Base-by-base conservation (phyloP, 2,797 vertebrate species). In the Cossypha niveicapilla region DNA sequence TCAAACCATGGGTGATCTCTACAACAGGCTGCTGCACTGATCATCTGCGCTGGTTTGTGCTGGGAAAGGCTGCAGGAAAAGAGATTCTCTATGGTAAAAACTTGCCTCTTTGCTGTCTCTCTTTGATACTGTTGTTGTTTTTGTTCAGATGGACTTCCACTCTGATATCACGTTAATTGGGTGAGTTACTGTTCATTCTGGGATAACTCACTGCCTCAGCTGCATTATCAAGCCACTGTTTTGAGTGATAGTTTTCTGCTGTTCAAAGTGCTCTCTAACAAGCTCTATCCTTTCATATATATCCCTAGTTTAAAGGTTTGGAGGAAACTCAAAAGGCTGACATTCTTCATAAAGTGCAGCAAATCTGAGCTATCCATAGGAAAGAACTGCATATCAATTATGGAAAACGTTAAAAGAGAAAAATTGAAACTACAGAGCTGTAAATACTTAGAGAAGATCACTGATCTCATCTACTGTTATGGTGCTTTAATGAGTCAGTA, bases 111-210 rank as follows among this genome's bases (percentile, higher is more conserved):
- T 56, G 7, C 56, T 63, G 44, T 56, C 28, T 82, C 22, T 21
- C 17, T 32, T 34, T 35, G 18, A 48, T 47, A 2, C 21, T 68
- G 47, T 47, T 47, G 13, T 37, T 72, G 44, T 35, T 66, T 30
- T 12, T 24, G 10, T 50, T 91, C 19, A 23, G 27, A 50, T 54
- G 47, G 54, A 41, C 51, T 86, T 92, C 37, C 45, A 53, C 10
- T 85, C 45, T 93, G 83, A 63, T 90, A 39, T 7, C 45, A 74
- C 32, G 53, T 79, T 92, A 90, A 93, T 65, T 96, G 76, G 70
- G 22, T 45, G 42, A 92, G 67, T 27, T 68, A 45, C 30, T 84
- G 34, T 18, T 91, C 47, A 21, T 90, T 85, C 50, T 48, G 70
- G 61, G 71, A 63, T 65, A 90, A 42, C 28, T 73, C 72, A 45